A percentile compares a stretch with the other conserved stretches of the same genome.
These are phyloP conservation scores for Drosophila takahashii DNA, from an alignment of 1,140 invertebrate species.

Conservation along the genomic window DNA sequence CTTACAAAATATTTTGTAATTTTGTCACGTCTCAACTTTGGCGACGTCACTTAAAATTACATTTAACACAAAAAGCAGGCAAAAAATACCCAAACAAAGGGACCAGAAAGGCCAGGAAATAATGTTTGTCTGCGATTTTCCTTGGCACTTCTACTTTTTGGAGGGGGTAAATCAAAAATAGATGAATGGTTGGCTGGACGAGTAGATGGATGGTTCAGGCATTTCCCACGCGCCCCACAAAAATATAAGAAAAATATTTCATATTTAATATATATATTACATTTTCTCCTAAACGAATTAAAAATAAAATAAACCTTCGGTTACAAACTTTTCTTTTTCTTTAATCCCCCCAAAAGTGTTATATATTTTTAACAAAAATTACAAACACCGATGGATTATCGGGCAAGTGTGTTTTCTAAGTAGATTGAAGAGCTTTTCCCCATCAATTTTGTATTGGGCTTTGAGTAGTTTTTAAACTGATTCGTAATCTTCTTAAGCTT, in stretches of 20 bases:
- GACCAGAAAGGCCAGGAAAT: slow-evolving; percentile 40
- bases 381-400: not conserved
- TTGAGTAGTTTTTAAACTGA: not conserved
- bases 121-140: slow-evolving; percentile 69
- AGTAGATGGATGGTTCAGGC: slow-evolving; percentile 8
- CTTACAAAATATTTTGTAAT: slow-evolving; percentile 80
- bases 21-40: slow-evolving; percentile 82
- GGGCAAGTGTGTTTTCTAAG: slow-evolving; percentile 1
- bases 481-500: slow-evolving; percentile 16
- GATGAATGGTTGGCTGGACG: slow-evolving; percentile 35
- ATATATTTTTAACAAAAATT: not conserved
- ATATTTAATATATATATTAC: too few species aligned
- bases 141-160: not conserved
- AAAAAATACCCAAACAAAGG: slow-evolving; percentile 29
- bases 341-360: not conserved
- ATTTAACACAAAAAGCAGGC: slow-evolving; percentile 45
- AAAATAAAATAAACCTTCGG: not conserved
- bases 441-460: not conserved
- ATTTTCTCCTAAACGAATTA: not conserved
- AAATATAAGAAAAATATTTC: not conserved
- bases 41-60: slow-evolving; percentile 77
- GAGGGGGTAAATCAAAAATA: slow-evolving; percentile 62
- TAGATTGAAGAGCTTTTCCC: not conserved
- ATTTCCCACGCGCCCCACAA: not conserved
- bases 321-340: not conserved